Base-by-base conservation (phyloP, 2,113 vertebrate species). In the Polypterus senegalus region DNA sequence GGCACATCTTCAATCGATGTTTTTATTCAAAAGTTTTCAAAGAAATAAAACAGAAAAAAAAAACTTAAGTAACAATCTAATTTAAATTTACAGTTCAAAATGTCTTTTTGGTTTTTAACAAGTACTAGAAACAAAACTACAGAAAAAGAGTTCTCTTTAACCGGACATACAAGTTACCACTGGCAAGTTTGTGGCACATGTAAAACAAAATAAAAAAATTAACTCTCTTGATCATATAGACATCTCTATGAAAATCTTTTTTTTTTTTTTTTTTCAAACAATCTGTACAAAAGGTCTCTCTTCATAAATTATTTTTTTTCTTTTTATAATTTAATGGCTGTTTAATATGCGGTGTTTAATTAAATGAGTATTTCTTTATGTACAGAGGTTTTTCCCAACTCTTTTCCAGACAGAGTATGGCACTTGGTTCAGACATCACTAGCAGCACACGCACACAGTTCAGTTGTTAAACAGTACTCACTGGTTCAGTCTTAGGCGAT, bases 301-400 rank as follows among this genome's bases (percentile, higher is more conserved):
- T 93, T 97, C 91, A 98, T 97, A 97, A 97, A 97, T 97, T 96
- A 97, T 71, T 81, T 91, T 81, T 76, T 80, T 87, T 27, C 27
- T 71, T 82, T 85, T 86, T 92, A 97, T 96, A 97, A 97, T 89
- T 95, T 96, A 98, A 92, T 91, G 92, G 91, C 92, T 95, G 91
- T 91, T 91, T 88, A 91, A 86, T 90, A 92, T 86, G 88, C 86
- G 91, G 87, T 92, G 89, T 91, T 90, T 90, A 87, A 82, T 81
- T 87, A 81, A 84, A 79, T 86, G 84, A 91, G 82, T 84, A 76
- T 82, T 85, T 82, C 79, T 86, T 85, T 88, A 90, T 86, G 87
- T 91, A 93, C 88, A 89, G 86, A 85, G 84, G 82, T 83, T 86
- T 87, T 86, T 87, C 87, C 87, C 82, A 84, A 88, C 90, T 92